Percentiles rank a stretch among this genome's conserved stretches.
These are phyloP conservation scores for Agrochola lota DNA, from an alignment of 2,888 invertebrate species.

Conservation along the genomic window DNA sequence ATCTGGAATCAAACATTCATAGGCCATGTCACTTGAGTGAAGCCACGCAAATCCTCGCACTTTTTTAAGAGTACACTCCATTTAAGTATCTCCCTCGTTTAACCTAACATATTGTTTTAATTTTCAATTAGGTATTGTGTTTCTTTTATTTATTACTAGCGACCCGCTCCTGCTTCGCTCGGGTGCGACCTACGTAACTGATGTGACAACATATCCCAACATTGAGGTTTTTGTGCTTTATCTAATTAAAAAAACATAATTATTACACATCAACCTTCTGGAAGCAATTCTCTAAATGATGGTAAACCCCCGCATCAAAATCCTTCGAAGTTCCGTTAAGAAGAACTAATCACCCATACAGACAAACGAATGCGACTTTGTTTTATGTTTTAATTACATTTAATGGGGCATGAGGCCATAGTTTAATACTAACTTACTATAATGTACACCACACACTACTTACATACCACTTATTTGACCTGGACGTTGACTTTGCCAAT, in stretches of 20 bases:
- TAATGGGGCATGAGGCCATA: not conserved
- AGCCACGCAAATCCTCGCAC: too few relatives aligned
- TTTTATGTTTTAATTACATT: not conserved
- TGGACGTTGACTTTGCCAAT: not conserved
- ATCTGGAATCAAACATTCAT: too few relatives aligned
- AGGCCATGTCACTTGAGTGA: too few relatives aligned
- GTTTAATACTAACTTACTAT: not conserved
- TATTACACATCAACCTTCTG: too few relatives aligned
- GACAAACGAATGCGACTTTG: not conserved
- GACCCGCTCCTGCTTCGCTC: not conserved
- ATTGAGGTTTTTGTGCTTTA: not conserved
- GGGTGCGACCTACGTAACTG: not conserved
- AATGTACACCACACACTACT: not conserved
- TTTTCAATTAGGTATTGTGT: not conserved
- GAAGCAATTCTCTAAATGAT: not conserved
- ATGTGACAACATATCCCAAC: not conserved
- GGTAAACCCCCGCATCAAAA: not conserved
- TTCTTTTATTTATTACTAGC: too few relatives aligned
- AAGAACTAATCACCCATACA: too few relatives aligned
- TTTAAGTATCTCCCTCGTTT: too few relatives aligned
- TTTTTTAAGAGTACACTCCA: too few relatives aligned
- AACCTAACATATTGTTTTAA: not conserved
- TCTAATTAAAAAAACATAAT: not conserved
- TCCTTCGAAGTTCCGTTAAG: not conserved
- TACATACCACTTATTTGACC: not conserved